Conservation (phyloP, 2,113 vertebrate species). For the Pelvicachromis taeniatus region DNA sequence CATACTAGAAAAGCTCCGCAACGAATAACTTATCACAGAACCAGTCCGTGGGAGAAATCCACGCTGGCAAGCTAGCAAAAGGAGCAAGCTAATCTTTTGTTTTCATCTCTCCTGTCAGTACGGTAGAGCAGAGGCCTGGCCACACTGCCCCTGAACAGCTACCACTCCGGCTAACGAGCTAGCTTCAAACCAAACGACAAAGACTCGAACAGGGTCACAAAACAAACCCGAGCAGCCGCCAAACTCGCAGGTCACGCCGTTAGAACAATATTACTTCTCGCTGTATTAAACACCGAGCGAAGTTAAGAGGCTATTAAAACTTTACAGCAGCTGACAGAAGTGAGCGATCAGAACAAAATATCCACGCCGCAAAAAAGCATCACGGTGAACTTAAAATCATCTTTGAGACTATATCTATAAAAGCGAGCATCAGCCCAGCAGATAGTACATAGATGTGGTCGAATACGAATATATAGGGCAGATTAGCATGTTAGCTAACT, state of each 20-base stretch:
- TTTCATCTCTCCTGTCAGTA: slow-evolving; percentile 50
- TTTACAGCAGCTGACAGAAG: slow-evolving; percentile 40
- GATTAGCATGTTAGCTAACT: slow-evolving; percentile 63
- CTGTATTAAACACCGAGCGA: neutral
- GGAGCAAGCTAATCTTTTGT: slow-evolving; percentile 59
- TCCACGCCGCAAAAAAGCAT: neutral
- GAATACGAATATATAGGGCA: neutral
- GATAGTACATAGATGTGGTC: neutral
- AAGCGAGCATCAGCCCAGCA: neutral
- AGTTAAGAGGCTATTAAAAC: slow-evolving; percentile 14
- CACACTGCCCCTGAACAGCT: slow-evolving; percentile 12
- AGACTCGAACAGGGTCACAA: slow-evolving; percentile 16
- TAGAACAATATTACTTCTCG: neutral
- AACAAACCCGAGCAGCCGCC: neutral
- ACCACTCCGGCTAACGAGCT: slow-evolving; percentile 43
- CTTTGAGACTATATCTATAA: neutral
- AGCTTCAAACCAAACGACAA: slow-evolving; percentile 15
- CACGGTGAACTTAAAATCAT: neutral
- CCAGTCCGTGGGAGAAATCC: neutral
- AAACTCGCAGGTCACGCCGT: neutral
- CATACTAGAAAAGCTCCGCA: neutral
- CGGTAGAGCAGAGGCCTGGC: slow-evolving; percentile 55
- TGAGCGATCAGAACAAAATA: slow-evolving; percentile 17
- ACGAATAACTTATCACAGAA: neutral
- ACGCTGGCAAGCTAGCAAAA: slow-evolving; percentile 10